phyloP scores from a whole-genome alignment of 2,888 invertebrate species.

The Diachrysia chrysitis region DNA sequence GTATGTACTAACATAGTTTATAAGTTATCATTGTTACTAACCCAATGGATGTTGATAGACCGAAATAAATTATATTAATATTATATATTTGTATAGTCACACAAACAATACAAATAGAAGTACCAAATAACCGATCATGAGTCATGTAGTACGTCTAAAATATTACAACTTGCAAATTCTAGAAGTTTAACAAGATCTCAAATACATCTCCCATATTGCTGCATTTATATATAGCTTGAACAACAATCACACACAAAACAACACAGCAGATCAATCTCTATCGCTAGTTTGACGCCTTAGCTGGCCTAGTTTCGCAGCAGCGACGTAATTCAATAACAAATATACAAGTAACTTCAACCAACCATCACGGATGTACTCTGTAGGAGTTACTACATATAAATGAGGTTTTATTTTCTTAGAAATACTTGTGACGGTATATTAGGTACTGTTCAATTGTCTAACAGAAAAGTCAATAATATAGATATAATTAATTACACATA shows the following conservation, averaged over 20 bases:
- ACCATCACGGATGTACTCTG: neutral
- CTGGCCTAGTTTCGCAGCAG: neutral
- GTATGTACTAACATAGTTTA: no score
- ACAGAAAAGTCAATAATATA: no score
- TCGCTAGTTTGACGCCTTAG: constrained; percentile 1
- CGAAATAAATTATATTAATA: no score
- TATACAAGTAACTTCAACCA: neutral
- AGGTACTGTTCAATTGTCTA: no score
- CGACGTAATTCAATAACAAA: constrained; percentile 3
- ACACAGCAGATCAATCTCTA: neutral
- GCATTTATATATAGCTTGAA: neutral
- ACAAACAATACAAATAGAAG: no score
- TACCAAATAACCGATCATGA: no score
- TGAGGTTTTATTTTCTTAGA: neutral
- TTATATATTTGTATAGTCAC: no score
- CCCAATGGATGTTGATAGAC: no score
- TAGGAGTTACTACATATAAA: neutral
- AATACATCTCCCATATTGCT: neutral
- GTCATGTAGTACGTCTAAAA: no score
- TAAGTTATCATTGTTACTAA: no score
- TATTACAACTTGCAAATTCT: neutral
- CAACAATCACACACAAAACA: neutral
- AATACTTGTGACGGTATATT: neutral
- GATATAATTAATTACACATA: no score
- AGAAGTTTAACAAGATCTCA: neutral